Conservation (phyloP, 2,797 vertebrate genomes). For the Telmatherina bonti region DNA sequence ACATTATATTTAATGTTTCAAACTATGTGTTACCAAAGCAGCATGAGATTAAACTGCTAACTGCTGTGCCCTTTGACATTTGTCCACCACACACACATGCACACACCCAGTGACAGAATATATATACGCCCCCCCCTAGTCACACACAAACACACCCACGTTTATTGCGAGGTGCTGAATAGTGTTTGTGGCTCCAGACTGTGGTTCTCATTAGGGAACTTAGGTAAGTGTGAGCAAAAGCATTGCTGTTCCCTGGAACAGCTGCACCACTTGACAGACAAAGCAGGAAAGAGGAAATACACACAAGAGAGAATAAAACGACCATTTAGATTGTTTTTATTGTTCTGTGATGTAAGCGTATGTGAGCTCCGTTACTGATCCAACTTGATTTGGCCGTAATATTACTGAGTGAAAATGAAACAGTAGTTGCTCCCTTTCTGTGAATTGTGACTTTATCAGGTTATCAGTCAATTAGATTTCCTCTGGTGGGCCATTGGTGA, state of each 20-base stretch:
- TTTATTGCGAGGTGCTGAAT: slow-evolving; percentile 64
- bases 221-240: slow-evolving; percentile 70
- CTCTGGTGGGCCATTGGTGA: neutral
- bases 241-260: slow-evolving; percentile 45
- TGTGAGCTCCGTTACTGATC: neutral
- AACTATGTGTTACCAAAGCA: slow-evolving; percentile 26
- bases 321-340: neutral
- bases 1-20: slow-evolving; percentile 23
- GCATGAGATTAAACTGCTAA: slow-evolving; percentile 25
- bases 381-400: neutral
- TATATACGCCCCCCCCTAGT: slow-evolving; percentile 22
- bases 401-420: neutral
- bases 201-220: slow-evolving; percentile 64
- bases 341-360: neutral
- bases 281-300: slow-evolving; percentile 8
- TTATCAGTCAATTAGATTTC: neutral
- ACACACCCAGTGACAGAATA: neutral
- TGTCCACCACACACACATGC: slow-evolving; percentile 23
- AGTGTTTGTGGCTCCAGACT: slow-evolving; percentile 43
- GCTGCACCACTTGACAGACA: slow-evolving; percentile 35
- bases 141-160: slow-evolving; percentile 41
- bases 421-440: neutral
- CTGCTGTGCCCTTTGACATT: slow-evolving; percentile 15
- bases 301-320: neutral
- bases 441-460: neutral